These are phyloP conservation scores for Drosophila phalerata DNA, from an alignment of 2,888 invertebrate species.

Conservation along the genomic window DNA sequence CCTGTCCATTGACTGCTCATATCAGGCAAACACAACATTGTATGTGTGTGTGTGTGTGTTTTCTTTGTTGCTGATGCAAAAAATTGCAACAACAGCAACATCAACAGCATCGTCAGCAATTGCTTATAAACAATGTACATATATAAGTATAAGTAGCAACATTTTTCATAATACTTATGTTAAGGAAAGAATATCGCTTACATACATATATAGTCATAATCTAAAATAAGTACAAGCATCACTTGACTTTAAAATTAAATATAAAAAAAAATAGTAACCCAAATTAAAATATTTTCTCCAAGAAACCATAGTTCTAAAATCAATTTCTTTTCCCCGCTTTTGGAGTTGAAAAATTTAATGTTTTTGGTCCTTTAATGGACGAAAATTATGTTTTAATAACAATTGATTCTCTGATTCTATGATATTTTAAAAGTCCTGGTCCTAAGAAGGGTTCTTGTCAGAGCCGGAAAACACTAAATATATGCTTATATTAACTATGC, in stretches of 20 bases:
- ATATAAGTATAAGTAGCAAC: conserved; percentile 16
- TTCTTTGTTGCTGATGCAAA: conserved; percentile 39
- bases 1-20: conserved; percentile 28
- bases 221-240: not conserved
- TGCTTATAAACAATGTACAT: conserved; percentile 7
- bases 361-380: no score
- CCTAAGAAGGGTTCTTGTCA: no score
- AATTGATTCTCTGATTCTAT: no score
- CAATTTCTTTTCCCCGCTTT: no score
- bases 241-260: not conserved
- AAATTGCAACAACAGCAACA: conserved; percentile 24
- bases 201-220: not conserved
- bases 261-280: accelerated
- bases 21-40: conserved; percentile 14
- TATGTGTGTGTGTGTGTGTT: conserved; percentile 16
- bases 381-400: no score
- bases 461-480: no score
- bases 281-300: not conserved
- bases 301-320: no score
- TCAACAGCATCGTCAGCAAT: conserved; percentile 15
- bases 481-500: no score
- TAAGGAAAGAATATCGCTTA: not conserved
- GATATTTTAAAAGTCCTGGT: no score
- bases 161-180: not conserved
- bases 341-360: no score